Conservation (phyloP, 2,797 vertebrate species). For the Phalanger gymnotis region DNA sequence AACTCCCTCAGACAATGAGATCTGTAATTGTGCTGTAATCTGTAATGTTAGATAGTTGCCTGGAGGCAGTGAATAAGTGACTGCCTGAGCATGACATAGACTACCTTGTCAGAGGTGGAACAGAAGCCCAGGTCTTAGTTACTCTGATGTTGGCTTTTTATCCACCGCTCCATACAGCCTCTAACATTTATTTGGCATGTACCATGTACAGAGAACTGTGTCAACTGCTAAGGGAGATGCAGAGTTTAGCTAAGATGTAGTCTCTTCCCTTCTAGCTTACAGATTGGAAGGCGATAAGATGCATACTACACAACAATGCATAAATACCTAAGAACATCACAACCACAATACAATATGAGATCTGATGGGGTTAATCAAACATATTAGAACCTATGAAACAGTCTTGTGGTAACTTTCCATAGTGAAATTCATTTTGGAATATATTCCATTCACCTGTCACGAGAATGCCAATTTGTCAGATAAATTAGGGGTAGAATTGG, state of each 20-base stretch:
- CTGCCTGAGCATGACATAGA: background rate
- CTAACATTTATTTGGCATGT: background rate
- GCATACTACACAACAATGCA: background rate
- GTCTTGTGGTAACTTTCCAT: conserved; percentile 11
- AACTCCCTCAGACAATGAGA: background rate
- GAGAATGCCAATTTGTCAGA: conserved; percentile 65
- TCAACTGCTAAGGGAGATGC: background rate
- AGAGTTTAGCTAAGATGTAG: background rate
- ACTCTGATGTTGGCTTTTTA: background rate
- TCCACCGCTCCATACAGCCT: background rate
- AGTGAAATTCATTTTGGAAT: conserved; percentile 30
- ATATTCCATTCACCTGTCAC: conserved; percentile 40
- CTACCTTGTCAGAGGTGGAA: background rate
- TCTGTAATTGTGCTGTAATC: background rate
- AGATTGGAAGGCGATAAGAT: background rate
- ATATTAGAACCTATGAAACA: background rate
- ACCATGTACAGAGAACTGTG: background rate
- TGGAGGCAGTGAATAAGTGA: background rate
- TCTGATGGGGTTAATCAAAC: background rate
- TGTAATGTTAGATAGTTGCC: background rate
- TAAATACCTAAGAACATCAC: background rate
- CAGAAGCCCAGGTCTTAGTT: background rate
- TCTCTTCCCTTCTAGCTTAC: background rate
- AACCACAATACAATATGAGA: background rate
- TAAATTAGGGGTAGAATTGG: conserved; percentile 57